Evolutionary conservation across 2,113 vertebrate genomes (phyloP).

Genomic region (Archocentrus centrarchus): DNA sequence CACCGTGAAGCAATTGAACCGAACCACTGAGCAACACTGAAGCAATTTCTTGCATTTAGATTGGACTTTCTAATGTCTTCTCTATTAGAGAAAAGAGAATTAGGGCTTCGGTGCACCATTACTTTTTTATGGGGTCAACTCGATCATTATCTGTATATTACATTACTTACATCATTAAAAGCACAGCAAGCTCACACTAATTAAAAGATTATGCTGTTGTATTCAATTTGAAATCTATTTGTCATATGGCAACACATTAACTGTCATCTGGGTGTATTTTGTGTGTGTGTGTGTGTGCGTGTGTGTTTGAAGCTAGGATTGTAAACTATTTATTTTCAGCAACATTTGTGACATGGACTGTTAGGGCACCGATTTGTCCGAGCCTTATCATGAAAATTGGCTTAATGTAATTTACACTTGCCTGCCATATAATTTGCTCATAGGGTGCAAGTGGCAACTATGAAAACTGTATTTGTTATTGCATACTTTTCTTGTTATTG

Average conservation of each 20-base stretch:
- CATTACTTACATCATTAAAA: constrained; percentile 28
- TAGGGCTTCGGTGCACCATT: constrained; percentile 1
- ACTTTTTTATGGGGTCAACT: constrained; percentile 22
- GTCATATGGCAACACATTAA: constrained; percentile 33
- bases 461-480: constrained; percentile 35
- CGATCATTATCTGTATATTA: constrained; percentile 27
- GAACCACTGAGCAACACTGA: constrained; percentile 22
- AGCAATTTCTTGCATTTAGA: constrained; percentile 28
- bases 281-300: background rate
- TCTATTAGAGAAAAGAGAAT: constrained; percentile 11
- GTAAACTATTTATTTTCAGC: too few species aligned
- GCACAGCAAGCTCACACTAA: constrained; percentile 18
- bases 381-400: constrained; percentile 16
- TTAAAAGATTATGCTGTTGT: constrained; percentile 31
- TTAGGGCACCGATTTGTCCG: constrained; percentile 3
- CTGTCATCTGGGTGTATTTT: background rate
- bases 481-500: constrained; percentile 24
- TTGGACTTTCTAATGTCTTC: constrained; percentile 1
- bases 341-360: background rate
- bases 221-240: constrained; percentile 30
- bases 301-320: background rate
- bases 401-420: background rate
- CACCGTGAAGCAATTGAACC: constrained; percentile 6
- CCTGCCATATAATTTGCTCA: background rate
- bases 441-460: background rate